These are phyloP conservation scores for Actias luna DNA, from an alignment of 2,888 invertebrate species.

Conservation along the genomic window DNA sequence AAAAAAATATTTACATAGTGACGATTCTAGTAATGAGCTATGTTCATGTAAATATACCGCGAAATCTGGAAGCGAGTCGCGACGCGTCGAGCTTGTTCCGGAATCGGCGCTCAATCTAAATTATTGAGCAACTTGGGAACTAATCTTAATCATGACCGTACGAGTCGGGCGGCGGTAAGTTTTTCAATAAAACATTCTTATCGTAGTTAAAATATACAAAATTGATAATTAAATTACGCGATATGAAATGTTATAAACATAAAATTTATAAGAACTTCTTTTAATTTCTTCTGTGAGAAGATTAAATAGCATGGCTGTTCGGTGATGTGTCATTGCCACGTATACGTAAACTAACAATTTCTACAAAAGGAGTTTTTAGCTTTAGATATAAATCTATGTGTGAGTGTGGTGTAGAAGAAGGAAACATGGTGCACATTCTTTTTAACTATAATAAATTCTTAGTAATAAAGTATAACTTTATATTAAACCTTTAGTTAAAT, in stretches of 20 bases:
- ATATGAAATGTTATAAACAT: not conserved
- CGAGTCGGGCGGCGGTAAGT: conserved; percentile 48
- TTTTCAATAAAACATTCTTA: conserved; percentile 78
- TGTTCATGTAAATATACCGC: conserved; percentile 39
- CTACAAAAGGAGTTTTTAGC: no score
- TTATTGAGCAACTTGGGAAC: conserved; percentile 73
- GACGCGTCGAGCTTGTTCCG: conserved; percentile 39
- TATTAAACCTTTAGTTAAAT: no score
- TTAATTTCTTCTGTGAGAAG: not conserved
- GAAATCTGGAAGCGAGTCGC: conserved; percentile 44
- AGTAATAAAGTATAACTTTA: no score
- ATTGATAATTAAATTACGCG: not conserved
- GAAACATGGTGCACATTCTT: no score
- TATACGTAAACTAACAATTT: no score
- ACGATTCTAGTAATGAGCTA: conserved; percentile 29
- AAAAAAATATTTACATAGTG: not conserved
- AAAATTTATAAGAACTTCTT: not conserved
- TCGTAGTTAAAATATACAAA: conserved; percentile 37
- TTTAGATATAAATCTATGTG: no score
- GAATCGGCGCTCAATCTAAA: conserved; percentile 72
- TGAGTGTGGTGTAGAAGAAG: no score
- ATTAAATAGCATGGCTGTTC: no score
- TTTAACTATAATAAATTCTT: no score
- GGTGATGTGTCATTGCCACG: no score
- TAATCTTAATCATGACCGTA: conserved; percentile 67